Percentiles rank a stretch among this genome's conserved stretches.
Conservation (phyloP, 2,888 invertebrate species). For the Cheilosia vulpina region DNA sequence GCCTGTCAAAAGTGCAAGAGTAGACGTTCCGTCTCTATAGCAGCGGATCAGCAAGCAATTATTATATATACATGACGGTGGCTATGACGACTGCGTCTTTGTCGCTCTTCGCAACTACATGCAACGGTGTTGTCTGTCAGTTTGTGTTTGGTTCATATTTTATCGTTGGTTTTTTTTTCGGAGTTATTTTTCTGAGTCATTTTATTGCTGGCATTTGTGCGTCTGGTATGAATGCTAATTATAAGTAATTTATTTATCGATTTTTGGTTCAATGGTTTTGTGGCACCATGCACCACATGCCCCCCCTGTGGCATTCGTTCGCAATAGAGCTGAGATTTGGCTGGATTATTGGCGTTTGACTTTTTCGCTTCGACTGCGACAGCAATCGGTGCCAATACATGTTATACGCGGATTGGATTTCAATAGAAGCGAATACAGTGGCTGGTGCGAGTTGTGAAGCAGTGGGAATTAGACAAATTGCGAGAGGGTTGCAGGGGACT, state of each 20-base stretch:
- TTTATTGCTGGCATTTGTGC: slow-evolving; percentile 29
- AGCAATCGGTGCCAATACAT: too few relatives aligned
- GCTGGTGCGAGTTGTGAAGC: too few relatives aligned
- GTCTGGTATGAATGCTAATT: slow-evolving; percentile 67
- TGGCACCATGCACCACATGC: neutral
- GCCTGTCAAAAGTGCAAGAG: slow-evolving; percentile 67
- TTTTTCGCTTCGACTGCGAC: neutral
- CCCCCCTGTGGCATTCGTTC: neutral
- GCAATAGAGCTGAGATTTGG: neutral
- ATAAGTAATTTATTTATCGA: slow-evolving; percentile 62
- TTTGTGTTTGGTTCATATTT: neutral
- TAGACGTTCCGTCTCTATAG: slow-evolving; percentile 72
- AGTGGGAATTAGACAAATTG: too few relatives aligned
- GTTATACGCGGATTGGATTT: too few relatives aligned
- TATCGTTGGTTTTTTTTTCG: neutral
- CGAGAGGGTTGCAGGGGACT: too few relatives aligned
- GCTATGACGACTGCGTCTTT: slow-evolving; percentile 24
- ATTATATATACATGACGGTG: slow-evolving; percentile 26
- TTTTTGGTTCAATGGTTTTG: slow-evolving; percentile 39
- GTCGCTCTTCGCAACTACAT: neutral
- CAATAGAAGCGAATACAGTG: too few relatives aligned
- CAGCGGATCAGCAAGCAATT: slow-evolving; percentile 63
- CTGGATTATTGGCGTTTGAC: slow-evolving; percentile 2
- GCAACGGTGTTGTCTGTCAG: neutral
- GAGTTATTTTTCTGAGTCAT: slow-evolving; percentile 3